Evolutionary conservation across 2,797 vertebrate genomes (phyloP).

Genomic region (Cyprinodon diabolis): DNA sequence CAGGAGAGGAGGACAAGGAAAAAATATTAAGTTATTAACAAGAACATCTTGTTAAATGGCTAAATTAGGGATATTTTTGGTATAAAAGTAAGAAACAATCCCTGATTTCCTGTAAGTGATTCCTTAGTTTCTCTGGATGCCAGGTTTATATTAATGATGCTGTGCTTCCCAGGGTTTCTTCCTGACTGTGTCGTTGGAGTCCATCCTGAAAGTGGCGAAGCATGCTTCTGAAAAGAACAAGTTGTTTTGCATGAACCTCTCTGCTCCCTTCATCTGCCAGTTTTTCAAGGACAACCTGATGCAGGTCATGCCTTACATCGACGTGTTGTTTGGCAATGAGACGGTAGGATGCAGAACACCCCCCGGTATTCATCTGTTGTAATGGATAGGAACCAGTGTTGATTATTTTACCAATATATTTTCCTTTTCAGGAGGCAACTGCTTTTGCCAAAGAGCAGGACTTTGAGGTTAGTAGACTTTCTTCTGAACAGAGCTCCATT

Average conservation of each 20-base stretch:
- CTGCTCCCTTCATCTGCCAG: slow-evolving; percentile 96
- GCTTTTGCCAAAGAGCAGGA: slow-evolving; percentile 92
- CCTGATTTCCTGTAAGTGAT: slow-evolving; percentile 4
- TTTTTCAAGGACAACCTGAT: slow-evolving; percentile 94
- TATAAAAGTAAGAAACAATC: neutral
- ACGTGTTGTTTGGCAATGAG: slow-evolving; percentile 96
- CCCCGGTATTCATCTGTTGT: neutral
- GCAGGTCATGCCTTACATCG: slow-evolving; percentile 95
- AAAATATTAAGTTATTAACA: too few relatives aligned
- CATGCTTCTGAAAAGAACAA: slow-evolving; percentile 92
- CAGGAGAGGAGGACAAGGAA: too few relatives aligned
- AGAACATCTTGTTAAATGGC: neutral
- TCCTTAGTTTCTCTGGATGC: slow-evolving; percentile 35
- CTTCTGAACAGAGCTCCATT: neutral
- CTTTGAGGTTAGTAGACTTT: slow-evolving; percentile 88
- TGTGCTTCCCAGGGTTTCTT: slow-evolving; percentile 90
- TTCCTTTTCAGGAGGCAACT: slow-evolving; percentile 89
- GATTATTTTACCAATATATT: slow-evolving; percentile 13
- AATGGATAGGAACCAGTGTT: neutral
- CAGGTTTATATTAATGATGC: slow-evolving; percentile 19
- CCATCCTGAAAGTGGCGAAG: slow-evolving; percentile 92
- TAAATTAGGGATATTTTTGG: neutral
- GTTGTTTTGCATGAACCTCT: slow-evolving; percentile 94
- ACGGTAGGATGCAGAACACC: slow-evolving; percentile 79
- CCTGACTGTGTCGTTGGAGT: slow-evolving; percentile 94